Conservation (phyloP, 1,140 invertebrate species). For the Tyrophagus putrescentiae region DNA sequence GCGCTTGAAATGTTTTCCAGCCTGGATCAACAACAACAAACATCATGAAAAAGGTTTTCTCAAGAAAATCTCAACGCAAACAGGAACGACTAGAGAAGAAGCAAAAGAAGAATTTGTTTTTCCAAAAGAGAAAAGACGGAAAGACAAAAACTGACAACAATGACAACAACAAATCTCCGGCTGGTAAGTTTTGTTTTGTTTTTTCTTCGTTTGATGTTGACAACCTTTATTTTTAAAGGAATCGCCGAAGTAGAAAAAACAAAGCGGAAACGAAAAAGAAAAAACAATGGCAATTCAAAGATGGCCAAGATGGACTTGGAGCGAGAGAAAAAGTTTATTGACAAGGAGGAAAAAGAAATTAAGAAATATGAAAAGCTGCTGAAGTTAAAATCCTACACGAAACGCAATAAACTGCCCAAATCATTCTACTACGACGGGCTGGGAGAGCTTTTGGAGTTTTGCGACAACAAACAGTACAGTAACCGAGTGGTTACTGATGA, state of each 20-base stretch:
- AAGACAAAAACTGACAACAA: background rate
- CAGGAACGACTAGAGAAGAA: constrained; percentile 19
- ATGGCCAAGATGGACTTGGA: background rate
- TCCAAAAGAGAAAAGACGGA: background rate
- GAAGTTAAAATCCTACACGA: constrained; percentile 9
- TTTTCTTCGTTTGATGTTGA: background rate
- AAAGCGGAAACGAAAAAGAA: constrained; percentile 12
- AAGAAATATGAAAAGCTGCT: constrained; percentile 17
- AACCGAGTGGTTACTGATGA: background rate
- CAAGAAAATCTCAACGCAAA: constrained; percentile 15
- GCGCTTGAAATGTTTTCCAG: too few species aligned
- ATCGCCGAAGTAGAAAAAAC: background rate
- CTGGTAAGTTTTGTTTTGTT: background rate
- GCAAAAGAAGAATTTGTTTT: background rate
- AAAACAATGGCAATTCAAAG: background rate
- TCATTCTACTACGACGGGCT: constrained; percentile 22
- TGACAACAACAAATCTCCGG: background rate
- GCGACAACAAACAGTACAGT: constrained; percentile 13
- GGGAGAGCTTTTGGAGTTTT: constrained; percentile 19
- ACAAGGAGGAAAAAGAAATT: constrained; percentile 3
- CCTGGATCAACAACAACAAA: too few species aligned
- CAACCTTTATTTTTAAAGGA: background rate
- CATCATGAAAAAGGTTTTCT: background rate
- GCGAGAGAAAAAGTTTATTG: background rate
- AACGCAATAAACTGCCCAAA: constrained; percentile 21